These are phyloP conservation scores for Melanchra persicariae DNA, from an alignment of 2,888 invertebrate genomes.

Conservation along the genomic window DNA sequence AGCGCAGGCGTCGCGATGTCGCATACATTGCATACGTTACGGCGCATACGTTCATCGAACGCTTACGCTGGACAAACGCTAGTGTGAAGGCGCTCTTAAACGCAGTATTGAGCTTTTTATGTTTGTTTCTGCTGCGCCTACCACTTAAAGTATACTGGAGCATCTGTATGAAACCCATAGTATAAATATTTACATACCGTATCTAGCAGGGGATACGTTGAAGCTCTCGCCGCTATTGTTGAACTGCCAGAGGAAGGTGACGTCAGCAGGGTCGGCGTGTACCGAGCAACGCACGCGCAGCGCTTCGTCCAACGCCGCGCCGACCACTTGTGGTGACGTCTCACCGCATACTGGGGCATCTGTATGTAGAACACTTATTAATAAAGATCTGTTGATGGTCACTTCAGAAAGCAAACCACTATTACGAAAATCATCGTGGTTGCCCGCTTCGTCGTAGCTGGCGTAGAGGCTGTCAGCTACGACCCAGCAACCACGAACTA, in stretches of 20 bases:
- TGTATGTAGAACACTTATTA: constrained; percentile 70
- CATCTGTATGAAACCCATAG: too few relatives aligned
- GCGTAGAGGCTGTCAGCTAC: too few relatives aligned
- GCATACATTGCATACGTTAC: too few relatives aligned
- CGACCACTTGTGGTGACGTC: constrained; percentile 94
- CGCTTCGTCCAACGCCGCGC: constrained; percentile 96
- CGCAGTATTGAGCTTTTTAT: too few relatives aligned
- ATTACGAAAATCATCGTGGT: not conserved
- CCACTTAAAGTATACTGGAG: too few relatives aligned
- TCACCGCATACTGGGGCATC: constrained; percentile 96
- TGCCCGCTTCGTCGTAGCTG: not conserved
- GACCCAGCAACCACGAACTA: not conserved
- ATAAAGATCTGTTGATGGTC: not conserved
- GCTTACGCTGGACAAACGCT: too few relatives aligned
- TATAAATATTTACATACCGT: constrained; percentile 76
- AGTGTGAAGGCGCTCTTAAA: too few relatives aligned
- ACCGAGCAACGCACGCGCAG: constrained; percentile 95
- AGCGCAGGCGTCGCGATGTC: too few relatives aligned
- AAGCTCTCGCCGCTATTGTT: constrained; percentile 97
- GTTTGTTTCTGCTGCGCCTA: too few relatives aligned
- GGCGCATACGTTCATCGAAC: too few relatives aligned
- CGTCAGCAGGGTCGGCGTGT: constrained; percentile 96
- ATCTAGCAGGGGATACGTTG: constrained; percentile 94
- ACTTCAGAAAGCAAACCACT: too few relatives aligned
- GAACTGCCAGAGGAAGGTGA: constrained; percentile 97